Base-by-base conservation (phyloP, 1,140 invertebrate species). In the Drosophila ohnishii region DNA sequence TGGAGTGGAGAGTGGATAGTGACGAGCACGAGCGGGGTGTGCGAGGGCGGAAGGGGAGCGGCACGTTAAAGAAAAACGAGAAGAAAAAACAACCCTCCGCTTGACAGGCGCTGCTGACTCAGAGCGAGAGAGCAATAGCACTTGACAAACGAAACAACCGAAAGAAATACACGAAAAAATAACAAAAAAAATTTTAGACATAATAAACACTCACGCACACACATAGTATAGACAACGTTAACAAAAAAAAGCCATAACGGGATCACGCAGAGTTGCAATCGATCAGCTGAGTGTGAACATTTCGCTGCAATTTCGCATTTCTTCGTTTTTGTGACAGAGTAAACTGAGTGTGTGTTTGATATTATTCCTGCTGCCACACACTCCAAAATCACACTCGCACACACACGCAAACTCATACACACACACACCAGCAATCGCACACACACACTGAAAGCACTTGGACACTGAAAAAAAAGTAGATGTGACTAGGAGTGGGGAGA, bases 61-160 rank as follows among this genome's bases (percentile, higher is more conserved):
- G 53, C 80, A 78, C 62, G 59, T n/a, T 35, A 58, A 55, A 25
- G 34, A 3, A 37, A 60, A 16, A 44, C 45, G 57, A 65, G 53
- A 35, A 32, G 67, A 58, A 60, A 86, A 81, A 81, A 72, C 74
- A 75, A 84, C 80, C 80, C 80, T 80, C 69, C 57, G 64, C 75
- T 64, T 56, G 39, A 77, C 61, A 62, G 40, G 60, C 80, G 80
- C 76, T 85, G 78, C 78, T 85, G 81, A 85, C 81, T 85, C 81
- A 84, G 67, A 86, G 57, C 64, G 67, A 32, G 76, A 58, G 63
- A 77, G 67, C 62, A 58, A 58, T 64, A 69, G 39, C 57, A 79
- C 61, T 78, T 78, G 61, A 57, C 59, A 62, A 47, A 45, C 34
- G 37, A 44, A 34, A 55, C 32, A 51, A 53, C 40, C 16, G 35